Percentiles rank a stretch among this genome's conserved stretches.
phyloP scores from a whole-genome alignment of 2,888 invertebrate genomes.

The Agrochola circellaris region DNA sequence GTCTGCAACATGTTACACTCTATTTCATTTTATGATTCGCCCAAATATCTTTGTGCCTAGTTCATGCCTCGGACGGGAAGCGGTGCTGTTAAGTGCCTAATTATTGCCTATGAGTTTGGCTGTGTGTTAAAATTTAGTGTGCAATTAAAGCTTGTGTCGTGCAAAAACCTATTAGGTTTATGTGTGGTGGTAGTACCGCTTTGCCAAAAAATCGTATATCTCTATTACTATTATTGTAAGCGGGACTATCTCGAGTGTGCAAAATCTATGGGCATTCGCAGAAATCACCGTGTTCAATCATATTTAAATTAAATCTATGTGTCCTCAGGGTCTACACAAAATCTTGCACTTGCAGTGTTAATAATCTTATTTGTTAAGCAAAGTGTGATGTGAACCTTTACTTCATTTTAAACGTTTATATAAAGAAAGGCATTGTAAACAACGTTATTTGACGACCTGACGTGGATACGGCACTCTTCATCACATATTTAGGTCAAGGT shows the following conservation, averaged over 20 bases:
- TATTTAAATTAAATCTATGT: conserved; percentile 32
- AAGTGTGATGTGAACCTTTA: conserved; percentile 29
- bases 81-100: conserved; percentile 86
- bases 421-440: conserved; percentile 68
- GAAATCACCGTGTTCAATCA: conserved; percentile 29
- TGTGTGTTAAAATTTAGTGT: conserved; percentile 82
- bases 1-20: conserved; percentile 90
- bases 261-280: conserved; percentile 19
- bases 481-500: conserved; percentile 88
- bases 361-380: conserved; percentile 26
- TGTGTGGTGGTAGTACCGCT: conserved; percentile 56
- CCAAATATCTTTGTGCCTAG: conserved; percentile 50
- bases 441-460: conserved; percentile 61
- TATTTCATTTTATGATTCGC: conserved; percentile 51
- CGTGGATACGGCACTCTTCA: conserved; percentile 64
- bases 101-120: conserved; percentile 74
- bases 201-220: conserved; percentile 27
- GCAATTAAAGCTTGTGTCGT: conserved; percentile 75
- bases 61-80: conserved; percentile 84
- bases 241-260: conserved; percentile 41
- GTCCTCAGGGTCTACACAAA: conserved; percentile 30
- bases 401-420: conserved; percentile 42
- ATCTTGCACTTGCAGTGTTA: conserved; percentile 28
- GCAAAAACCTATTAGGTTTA: conserved; percentile 63
- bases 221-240: conserved; percentile 37